These are phyloP conservation scores for Lepeophtheirus nordmannii DNA, from an alignment of 2,888 invertebrate genomes.

Conservation along the genomic window DNA sequence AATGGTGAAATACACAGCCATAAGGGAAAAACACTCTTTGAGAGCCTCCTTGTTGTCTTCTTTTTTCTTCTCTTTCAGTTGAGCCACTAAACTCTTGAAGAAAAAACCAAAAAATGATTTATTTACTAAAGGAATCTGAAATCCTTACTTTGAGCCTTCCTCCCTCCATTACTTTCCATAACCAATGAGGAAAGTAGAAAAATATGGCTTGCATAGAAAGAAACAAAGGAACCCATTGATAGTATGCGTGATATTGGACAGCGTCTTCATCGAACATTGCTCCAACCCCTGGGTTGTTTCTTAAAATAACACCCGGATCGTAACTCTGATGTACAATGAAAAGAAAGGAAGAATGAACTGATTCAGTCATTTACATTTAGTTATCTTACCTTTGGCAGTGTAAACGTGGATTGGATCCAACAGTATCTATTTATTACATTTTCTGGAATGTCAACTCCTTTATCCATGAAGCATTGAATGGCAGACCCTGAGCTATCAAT, in stretches of 20 bases:
- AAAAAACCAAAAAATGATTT: not conserved
- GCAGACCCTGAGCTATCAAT: conserved; percentile 19
- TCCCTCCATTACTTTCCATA: conserved; percentile 33
- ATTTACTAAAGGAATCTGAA: conserved; percentile 22
- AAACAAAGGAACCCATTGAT: conserved; percentile 35
- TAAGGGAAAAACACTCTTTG: conserved; percentile 26
- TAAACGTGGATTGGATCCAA: conserved; percentile 76
- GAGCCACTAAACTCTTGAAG: not conserved
- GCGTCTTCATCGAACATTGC: not conserved
- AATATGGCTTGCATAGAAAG: conserved; percentile 33
- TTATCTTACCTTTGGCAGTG: conserved; percentile 45
- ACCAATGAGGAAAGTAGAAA: conserved; percentile 32
- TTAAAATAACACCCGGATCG: too few species aligned
- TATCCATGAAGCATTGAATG: conserved; percentile 19
- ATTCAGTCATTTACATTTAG: not conserved
- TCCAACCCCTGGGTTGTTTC: conserved; percentile 3
- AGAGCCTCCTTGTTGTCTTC: conserved; percentile 20
- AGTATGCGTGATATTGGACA: conserved; percentile 31
- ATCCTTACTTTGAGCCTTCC: conserved; percentile 29
- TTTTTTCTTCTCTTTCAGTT: not conserved
- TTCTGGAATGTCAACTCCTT: not conserved
- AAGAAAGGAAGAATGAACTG: not conserved
- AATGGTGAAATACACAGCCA: conserved; percentile 28
- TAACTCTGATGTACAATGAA: not conserved
- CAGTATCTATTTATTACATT: conserved; percentile 41